Evolutionary conservation across 2,797 vertebrate species (phyloP).

Genomic region (Cryptoprocta ferox): DNA sequence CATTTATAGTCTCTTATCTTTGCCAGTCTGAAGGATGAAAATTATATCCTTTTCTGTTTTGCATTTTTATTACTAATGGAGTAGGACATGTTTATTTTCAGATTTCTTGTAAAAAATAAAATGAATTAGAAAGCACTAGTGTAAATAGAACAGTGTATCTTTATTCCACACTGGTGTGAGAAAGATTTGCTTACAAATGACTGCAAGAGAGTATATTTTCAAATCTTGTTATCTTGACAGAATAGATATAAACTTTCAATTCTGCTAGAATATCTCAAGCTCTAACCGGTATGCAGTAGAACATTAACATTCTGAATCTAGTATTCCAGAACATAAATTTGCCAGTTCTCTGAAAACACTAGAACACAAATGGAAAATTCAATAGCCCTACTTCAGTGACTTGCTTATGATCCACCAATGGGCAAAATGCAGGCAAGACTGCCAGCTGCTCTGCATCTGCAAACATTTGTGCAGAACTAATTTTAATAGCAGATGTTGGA

Average conservation of each 20-base stretch:
- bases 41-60: constrained; percentile 59
- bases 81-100: constrained; percentile 33
- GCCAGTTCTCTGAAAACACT: constrained; percentile 67
- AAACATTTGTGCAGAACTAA: constrained; percentile 77
- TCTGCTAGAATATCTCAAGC: background rate
- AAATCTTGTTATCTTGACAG: constrained; percentile 46
- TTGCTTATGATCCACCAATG: constrained; percentile 40
- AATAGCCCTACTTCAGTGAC: constrained; percentile 51
- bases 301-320: constrained; percentile 57
- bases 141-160: constrained; percentile 18
- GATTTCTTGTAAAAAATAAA: constrained; percentile 43
- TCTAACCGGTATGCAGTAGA: constrained; percentile 15
- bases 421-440: constrained; percentile 53
- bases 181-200: constrained; percentile 42
- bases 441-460: constrained; percentile 76
- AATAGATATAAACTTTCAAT: constrained; percentile 49
- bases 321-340: constrained; percentile 54
- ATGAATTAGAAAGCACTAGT: constrained; percentile 15
- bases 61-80: constrained; percentile 17
- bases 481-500: constrained; percentile 78
- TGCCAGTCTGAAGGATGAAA: constrained; percentile 37
- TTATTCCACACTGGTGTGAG: constrained; percentile 25
- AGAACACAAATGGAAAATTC: constrained; percentile 69
- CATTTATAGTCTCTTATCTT: constrained; percentile 8
- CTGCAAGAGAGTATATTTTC: constrained; percentile 32